Base-by-base conservation (phyloP, 2,888 invertebrate species). In the Lithophane semibrunnea region DNA sequence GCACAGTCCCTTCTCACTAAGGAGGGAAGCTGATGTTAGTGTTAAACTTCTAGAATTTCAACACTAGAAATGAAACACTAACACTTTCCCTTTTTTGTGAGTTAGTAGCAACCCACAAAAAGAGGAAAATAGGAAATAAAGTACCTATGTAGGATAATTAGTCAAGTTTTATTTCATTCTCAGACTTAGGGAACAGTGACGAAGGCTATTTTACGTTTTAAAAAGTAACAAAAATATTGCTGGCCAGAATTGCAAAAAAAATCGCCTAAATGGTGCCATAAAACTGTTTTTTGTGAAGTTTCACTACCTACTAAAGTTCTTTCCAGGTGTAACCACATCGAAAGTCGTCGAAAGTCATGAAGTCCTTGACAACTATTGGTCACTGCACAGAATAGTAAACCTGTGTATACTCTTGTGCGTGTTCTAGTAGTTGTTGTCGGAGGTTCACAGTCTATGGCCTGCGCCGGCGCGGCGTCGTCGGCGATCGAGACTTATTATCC, bases 341-440 rank as follows among this genome's bases (percentile, higher is more conserved):
- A 80, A 86, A 81, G 80, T 76, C 77, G 47, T 84, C 82, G 13
- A 82, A 80, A 87, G 80, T 87, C 84, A 37, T 84, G 98, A 97
- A 97, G 97, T 97, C 97, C 98, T 98, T 98, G 98, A 98, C 98
- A 99, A 99, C 98, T 99, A 98, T 99, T 99, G 98, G 98, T 98
- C 99, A 98, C 98, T 98, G 98, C 99, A 98, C 99, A 99, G 98
- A 99, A 99, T 98, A 98, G 96, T 96, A 89, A 98, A 84, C 97
- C 96, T 83, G 95, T 37, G 93, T 93, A 98, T 98, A 98, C 98
- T 99, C 99, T 99, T 99, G 99, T 99, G 99, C 99, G 99, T 99
- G 99, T 99, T 99, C 99, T 98, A 99, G 99, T 98, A 98, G 99
- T 99, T 99, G 98, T 99, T 98, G 98, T 98, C 98, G 98, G 97